Evolutionary conservation across 2,113 vertebrate genomes (phyloP).

Genomic region (Prunella himalayana): DNA sequence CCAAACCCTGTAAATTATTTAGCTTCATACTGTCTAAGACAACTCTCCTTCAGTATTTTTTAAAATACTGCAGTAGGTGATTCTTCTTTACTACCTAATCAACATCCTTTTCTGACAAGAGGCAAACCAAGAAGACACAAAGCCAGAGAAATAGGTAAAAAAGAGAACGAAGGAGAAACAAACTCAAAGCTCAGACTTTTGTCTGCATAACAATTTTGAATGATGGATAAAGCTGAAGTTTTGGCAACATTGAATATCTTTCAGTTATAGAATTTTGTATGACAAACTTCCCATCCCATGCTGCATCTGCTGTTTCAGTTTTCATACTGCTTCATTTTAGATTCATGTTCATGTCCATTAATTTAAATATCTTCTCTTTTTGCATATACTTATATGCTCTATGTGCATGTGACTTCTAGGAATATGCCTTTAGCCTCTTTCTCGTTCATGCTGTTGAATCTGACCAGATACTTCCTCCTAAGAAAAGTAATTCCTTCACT

Average conservation of each 20-base stretch:
- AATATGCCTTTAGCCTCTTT: neutral
- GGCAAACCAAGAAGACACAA: neutral
- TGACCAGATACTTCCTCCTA: neutral
- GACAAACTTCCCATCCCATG: neutral
- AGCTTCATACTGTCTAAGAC: neutral
- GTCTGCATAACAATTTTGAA: neutral
- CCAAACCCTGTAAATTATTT: conserved; percentile 35
- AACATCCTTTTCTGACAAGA: neutral
- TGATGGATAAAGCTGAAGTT: neutral
- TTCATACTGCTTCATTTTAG: neutral
- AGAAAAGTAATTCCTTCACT: neutral
- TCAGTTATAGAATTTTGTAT: neutral
- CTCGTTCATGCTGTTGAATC: neutral
- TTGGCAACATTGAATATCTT: neutral
- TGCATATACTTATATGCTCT: neutral
- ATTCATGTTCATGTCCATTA: neutral
- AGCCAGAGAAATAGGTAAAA: neutral
- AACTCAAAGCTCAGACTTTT: neutral
- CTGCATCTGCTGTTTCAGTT: neutral
- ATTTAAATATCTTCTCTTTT: neutral
- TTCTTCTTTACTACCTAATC: neutral
- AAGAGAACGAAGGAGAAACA: neutral
- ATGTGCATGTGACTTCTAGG: neutral
- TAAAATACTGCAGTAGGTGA: neutral
- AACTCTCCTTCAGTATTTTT: neutral